Conservation (phyloP, 2,113 vertebrate genomes). For the Mohoua ochrocephala region DNA sequence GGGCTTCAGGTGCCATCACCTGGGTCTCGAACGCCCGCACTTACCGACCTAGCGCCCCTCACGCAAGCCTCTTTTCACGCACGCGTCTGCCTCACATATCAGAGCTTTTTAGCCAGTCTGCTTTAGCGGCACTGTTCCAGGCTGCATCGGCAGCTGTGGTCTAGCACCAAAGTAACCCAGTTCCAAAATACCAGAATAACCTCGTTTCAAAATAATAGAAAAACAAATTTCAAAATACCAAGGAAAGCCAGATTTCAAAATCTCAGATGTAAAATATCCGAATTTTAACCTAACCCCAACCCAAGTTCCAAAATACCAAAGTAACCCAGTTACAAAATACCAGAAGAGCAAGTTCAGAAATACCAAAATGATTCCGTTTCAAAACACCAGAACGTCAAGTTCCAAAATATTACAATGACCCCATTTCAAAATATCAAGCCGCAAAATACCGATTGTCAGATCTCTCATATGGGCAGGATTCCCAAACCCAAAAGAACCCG, state of each 20-base stretch:
- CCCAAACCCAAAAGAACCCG: too few relatives aligned
- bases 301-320: too few relatives aligned
- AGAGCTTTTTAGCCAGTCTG: not conserved
- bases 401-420: not conserved
- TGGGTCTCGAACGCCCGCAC: not conserved
- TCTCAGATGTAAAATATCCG: not conserved
- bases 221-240: not conserved
- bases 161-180: not conserved
- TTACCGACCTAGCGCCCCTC: not conserved
- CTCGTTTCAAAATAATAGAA: not conserved
- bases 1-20: not conserved
- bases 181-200: not conserved
- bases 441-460: not conserved
- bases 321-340: too few relatives aligned
- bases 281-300: not conserved
- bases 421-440: too few relatives aligned
- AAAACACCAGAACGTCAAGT: not conserved
- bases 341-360: too few relatives aligned
- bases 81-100: not conserved
- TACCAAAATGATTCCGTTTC: too few relatives aligned
- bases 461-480: too few relatives aligned
- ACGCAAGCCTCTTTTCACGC: not conserved
- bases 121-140: not conserved
- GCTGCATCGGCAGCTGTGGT: not conserved
- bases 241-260: not conserved